Base-by-base conservation (phyloP, 2,888 invertebrate species). In the Sussaba pulchella region DNA sequence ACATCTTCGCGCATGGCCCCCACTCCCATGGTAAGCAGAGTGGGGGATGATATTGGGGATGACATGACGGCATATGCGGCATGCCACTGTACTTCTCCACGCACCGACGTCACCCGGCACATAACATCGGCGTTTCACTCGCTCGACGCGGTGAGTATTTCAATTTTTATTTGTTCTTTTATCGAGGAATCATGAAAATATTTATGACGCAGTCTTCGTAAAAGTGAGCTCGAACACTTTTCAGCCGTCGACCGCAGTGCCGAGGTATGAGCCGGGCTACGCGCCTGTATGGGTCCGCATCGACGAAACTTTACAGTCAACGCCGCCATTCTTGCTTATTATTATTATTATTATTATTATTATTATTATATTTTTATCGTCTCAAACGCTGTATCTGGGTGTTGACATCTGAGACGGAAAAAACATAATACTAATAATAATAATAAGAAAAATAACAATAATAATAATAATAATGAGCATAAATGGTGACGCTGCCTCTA, bases 221-320 rank as follows among this genome's bases (percentile, higher is more conserved):
- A 66, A 47, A 36, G 59, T 31, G 75, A 75, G 26, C 50, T 61
- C 69, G 61, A n/a, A 14, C 17, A 17, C 19, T 39, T 52, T 75
- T 61, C 39, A 43, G 26, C 41, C 57, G 50, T 31, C 19, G 47
- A 47, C 26, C 14, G 26, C 1, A 0, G 10, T 31, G 47, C 24
- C 17, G 47, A 66, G 21, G 47, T 5, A 36, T 26, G 43, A 59
- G 31, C 24, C 24, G 26, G 26, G 8, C 2, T 9, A 50, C n/a
- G n/a, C 39, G 47, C 59, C 75, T 41, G 59, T 50, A 69, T 67
- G 67, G 59, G 59, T 50, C 41, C 59, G 67, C 50, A 47, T 59
- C 21, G n/a, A 36, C 31, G 45, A 39, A 57, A 74, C 12, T 66
- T 21, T 6, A 57, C 14, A 26, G 41, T 31, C 64, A 1, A 31